Evolutionary conservation across 2,113 vertebrate species (phyloP).

Genomic region (Hyaena hyaena): DNA sequence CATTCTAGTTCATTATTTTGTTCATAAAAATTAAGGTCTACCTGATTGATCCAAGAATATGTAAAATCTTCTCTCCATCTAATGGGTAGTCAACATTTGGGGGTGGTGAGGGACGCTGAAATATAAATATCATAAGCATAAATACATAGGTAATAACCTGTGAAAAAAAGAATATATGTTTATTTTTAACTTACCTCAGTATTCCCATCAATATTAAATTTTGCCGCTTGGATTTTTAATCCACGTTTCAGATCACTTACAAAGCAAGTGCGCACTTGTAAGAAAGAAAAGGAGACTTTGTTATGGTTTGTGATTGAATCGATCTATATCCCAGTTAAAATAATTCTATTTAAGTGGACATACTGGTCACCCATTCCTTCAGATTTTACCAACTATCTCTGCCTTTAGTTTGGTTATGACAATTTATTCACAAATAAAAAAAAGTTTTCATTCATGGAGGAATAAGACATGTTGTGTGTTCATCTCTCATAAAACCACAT

Average conservation of each 20-base stretch:
- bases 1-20: constrained; percentile 49
- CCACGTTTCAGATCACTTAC: constrained; percentile 97
- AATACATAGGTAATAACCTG: not conserved
- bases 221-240: constrained; percentile 96
- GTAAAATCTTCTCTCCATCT: constrained; percentile 97
- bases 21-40: constrained; percentile 78
- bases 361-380: not conserved
- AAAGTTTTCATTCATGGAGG: not conserved
- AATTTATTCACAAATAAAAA: constrained; percentile 18
- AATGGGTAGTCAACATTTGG: constrained; percentile 96
- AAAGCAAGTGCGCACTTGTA: constrained; percentile 95
- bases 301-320: not conserved
- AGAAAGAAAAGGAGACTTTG: constrained; percentile 49
- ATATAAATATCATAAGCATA: not conserved
- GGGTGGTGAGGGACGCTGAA: constrained; percentile 92
- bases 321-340: not conserved
- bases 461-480: not conserved
- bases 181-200: constrained; percentile 89
- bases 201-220: constrained; percentile 95
- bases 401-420: not conserved
- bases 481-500: not conserved
- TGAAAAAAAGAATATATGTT: not conserved
- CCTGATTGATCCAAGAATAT: constrained; percentile 96
- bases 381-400: not conserved
- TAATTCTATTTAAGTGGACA: not conserved